Base-by-base conservation (phyloP, 2,113 vertebrate genomes). In the Apteryx mantelli region DNA sequence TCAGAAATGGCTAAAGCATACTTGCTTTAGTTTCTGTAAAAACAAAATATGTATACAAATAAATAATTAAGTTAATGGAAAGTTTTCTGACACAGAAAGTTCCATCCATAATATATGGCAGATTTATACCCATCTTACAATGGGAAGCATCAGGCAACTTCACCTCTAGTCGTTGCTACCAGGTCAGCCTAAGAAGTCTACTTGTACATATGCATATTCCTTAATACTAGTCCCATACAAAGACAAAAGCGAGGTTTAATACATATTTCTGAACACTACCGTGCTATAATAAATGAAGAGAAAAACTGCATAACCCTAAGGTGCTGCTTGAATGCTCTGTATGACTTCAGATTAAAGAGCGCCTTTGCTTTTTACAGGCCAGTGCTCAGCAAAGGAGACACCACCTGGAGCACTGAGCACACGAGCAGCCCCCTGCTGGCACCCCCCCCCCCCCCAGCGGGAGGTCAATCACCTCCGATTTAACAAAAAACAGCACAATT, bases 281-380 rank as follows among this genome's bases (percentile, higher is more conserved):
- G 15, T 2, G 4, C 32, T 3, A 1, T 0, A 7, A 50, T 2
- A 8, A 6, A 6, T 0, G 24, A 9, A 38, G 42, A 5, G 30
- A 50, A 42, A 61, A 26, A 1, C 6, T 5, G 0, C 53, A 5
- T 0, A 44, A 4, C 24, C 63, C 34, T 6, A 25, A 7, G 12
- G 32, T 0, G 2, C 56, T 5, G 34, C 4, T 12, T 0, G 13
- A 42, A n/a, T 4, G 0, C 8, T 52, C 38, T 5, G 1, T 1
- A 11, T 18, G 46, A 18, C 42, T 44, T 44, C 42, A 0, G 5
- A 11, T 18, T 32, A 42, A 13, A 66, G 46, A 25, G 5, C 3
- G 1, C 6, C 24, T 21, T 11, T 30, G 19, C 2, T 3, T 84
- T 38, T 16, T 8, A 40, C 25, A 24, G 5, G 13, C 28, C 69